phyloP scores from a whole-genome alignment of 2,888 invertebrate species.

The Patella depressa region DNA sequence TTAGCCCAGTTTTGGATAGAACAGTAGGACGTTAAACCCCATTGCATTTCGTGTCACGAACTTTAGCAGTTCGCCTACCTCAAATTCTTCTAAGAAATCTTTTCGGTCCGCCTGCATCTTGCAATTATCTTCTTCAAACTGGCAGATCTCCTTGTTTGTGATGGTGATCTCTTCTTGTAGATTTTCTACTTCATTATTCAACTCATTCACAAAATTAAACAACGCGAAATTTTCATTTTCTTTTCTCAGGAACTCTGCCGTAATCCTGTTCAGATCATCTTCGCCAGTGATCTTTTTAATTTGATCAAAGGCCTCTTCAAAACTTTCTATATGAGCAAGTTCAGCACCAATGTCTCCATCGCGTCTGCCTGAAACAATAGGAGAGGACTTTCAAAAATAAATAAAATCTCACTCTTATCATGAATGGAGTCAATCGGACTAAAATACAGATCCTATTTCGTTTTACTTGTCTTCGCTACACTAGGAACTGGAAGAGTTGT shows the following conservation, averaged over 20 bases:
- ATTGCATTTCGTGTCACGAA: not conserved
- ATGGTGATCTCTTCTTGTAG: constrained; percentile 68
- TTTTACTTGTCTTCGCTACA: too few relatives aligned
- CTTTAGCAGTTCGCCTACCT: constrained; percentile 35
- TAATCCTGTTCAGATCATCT: constrained; percentile 72
- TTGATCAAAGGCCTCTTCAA: constrained; percentile 81
- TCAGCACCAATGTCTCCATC: constrained; percentile 78
- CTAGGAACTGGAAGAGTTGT: too few relatives aligned
- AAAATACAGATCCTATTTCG: too few relatives aligned
- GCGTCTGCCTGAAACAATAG: constrained; percentile 62
- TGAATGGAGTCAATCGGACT: too few relatives aligned
- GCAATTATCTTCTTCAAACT: constrained; percentile 51
- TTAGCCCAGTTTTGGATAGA: not conserved
- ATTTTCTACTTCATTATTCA: constrained; percentile 76
- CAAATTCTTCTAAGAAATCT: constrained; percentile 47
- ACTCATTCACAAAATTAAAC: constrained; percentile 87
- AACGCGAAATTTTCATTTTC: constrained; percentile 91
- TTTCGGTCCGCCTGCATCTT: constrained; percentile 43
- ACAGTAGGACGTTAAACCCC: not conserved
- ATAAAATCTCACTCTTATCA: not conserved
- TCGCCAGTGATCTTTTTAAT: constrained; percentile 75
- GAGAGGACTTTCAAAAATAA: not conserved
- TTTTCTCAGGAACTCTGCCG: constrained; percentile 81
- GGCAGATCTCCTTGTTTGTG: constrained; percentile 71
- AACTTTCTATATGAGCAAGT: constrained; percentile 79